A percentile compares a stretch with the other conserved stretches of the same genome.
phyloP scores from a whole-genome alignment of 2,888 invertebrate species.

The Gerris lacustris region DNA sequence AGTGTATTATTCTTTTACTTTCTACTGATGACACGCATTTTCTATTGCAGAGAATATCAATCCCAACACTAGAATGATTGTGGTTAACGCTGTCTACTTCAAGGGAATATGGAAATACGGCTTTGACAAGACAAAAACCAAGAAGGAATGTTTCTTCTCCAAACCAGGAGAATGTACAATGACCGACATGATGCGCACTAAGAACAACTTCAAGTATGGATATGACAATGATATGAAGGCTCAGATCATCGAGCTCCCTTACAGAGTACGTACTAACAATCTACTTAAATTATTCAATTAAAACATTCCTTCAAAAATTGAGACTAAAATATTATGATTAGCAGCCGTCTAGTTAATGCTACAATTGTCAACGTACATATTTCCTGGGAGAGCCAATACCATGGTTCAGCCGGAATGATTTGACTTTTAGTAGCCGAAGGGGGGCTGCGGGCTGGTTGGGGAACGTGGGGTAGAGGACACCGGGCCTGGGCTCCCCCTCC shows the following conservation, averaged over 20 bases:
- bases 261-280: conserved; percentile 45
- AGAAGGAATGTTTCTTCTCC: conserved; percentile 49
- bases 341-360: no score
- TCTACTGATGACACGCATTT: not conserved
- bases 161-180: conserved; percentile 48
- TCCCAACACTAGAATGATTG: conserved; percentile 48
- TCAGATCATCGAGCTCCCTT: conserved; percentile 56
- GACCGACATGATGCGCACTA: conserved; percentile 55
- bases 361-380: no score
- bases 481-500: no score
- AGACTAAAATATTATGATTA: no score
- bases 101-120: conserved; percentile 61
- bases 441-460: no score
- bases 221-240: conserved; percentile 51
- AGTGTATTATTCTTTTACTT: no score
- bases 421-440: no score
- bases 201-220: conserved; percentile 49
- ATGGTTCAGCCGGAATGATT: no score
- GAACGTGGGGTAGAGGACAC: no score
- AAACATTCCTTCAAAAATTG: no score
- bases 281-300: no score
- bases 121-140: conserved; percentile 46
- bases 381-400: no score
- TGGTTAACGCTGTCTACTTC: conserved; percentile 63
- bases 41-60: conserved; percentile 38